A percentile compares a stretch with the other conserved stretches of the same genome.
Conservation (phyloP, 2,888 invertebrate species). For the Dyspetes luteomarginatus region DNA sequence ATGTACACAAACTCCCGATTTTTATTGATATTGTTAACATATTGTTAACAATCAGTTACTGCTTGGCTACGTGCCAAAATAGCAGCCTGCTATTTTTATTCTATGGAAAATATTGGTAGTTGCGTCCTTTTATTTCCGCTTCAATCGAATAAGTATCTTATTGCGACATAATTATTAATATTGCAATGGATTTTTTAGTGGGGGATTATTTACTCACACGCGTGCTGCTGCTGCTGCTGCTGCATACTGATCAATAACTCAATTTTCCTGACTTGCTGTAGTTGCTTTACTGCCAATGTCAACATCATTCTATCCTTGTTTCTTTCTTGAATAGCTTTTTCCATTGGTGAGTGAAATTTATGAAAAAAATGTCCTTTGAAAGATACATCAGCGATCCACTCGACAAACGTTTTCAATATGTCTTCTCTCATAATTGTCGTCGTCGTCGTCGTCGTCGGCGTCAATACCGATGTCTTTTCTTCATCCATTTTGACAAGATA, state of each 20-base stretch:
- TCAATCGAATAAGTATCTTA: no score
- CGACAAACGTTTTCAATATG: constrained; percentile 44
- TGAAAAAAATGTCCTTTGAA: constrained; percentile 33
- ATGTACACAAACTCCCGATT: no score
- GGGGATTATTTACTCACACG: no score
- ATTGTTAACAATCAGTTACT: no score
- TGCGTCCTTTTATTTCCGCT: no score
- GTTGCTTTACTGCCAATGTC: constrained; percentile 56
- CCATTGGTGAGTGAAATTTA: constrained; percentile 15
- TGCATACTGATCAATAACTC: constrained; percentile 37
- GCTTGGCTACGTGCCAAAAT: no score
- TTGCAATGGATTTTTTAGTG: background rate
- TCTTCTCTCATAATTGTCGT: constrained; percentile 41
- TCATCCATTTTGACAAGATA: constrained; percentile 27
- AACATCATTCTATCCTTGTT: constrained; percentile 59
- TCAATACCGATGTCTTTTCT: constrained; percentile 4
- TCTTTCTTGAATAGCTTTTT: constrained; percentile 40
- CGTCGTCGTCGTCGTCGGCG: constrained; percentile 10
- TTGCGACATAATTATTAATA: no score
- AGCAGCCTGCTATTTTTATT: no score
- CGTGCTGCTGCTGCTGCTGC: no score
- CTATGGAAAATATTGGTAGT: no score
- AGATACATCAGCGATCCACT: constrained; percentile 50
- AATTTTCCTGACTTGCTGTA: constrained; percentile 58
- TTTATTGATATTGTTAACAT: no score